Evolutionary conservation across 2,113 vertebrate genomes (phyloP).

Genomic region (Tyto alba): DNA sequence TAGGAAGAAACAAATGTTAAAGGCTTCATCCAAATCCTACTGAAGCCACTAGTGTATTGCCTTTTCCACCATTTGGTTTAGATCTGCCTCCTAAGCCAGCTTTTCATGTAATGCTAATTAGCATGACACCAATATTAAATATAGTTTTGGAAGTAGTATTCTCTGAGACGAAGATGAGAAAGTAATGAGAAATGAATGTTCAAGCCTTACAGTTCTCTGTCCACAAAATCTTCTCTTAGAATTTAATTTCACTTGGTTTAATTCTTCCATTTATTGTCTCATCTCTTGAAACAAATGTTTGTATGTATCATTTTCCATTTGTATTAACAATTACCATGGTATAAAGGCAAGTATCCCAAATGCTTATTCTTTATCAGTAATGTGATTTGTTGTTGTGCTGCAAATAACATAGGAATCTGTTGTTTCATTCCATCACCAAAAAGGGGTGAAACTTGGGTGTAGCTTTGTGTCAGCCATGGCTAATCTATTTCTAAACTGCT

Average conservation of each 20-base stretch:
- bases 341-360: not conserved
- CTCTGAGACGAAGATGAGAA: not conserved
- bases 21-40: not conserved
- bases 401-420: not conserved
- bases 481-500: not conserved
- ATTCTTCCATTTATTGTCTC: not conserved
- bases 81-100: not conserved
- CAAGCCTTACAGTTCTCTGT: not conserved
- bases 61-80: constrained; percentile 9
- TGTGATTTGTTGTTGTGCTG: not conserved
- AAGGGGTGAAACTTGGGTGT: not conserved
- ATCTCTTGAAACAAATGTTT: not conserved
- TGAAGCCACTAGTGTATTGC: not conserved
- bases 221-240: not conserved
- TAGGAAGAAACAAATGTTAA: not conserved
- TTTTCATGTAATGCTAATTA: constrained; percentile 14
- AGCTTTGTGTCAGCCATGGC: not conserved
- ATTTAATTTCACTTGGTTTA: not conserved
- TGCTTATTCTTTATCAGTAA: not conserved
- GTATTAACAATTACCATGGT: not conserved
- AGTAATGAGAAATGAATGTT: not conserved
- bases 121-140: not conserved
- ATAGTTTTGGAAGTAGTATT: not conserved
- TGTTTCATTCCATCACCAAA: not conserved
- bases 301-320: not conserved